phyloP scores from a whole-genome alignment of 1,140 invertebrate genomes.

The Muscidifurax raptorellus region DNA sequence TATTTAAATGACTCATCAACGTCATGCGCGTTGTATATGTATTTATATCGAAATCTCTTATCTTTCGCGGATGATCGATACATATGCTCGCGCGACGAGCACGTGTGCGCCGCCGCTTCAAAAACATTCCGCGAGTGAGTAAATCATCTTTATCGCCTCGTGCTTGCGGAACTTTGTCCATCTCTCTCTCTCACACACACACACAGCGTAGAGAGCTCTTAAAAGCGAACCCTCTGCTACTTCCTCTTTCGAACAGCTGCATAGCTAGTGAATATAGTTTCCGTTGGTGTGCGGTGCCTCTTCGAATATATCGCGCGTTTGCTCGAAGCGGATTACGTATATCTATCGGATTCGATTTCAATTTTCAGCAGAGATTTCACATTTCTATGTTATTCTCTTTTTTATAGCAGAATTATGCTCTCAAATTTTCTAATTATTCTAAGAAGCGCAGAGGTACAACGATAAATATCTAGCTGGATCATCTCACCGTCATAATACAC shows the following conservation, averaged over 20 bases:
- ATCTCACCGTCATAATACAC: no score
- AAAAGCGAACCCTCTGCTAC: not conserved
- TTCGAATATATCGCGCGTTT: not conserved
- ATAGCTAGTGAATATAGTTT: constrained; percentile 9
- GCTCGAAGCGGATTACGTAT: not conserved
- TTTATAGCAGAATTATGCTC: no score
- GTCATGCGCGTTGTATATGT: not conserved
- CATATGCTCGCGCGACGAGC: no score
- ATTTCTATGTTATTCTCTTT: no score
- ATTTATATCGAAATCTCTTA: not conserved
- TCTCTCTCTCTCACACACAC: not conserved
- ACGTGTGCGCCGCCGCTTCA: not conserved
- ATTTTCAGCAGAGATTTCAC: not conserved
- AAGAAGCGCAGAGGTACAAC: no score
- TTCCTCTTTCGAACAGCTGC: constrained; percentile 8
- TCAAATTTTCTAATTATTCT: no score
- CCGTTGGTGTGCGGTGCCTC: not conserved
- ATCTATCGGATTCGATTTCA: no score
- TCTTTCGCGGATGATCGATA: no score
- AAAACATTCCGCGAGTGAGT: constrained; percentile 31
- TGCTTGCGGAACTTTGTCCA: not conserved
- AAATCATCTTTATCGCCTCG: constrained; percentile 42
- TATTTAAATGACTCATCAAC: constrained; percentile 2
- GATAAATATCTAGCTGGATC: no score
- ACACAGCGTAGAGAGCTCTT: not conserved